Evolutionary conservation across 1,140 invertebrate species (phyloP).

Genomic region (Drosophila tropicalis): DNA sequence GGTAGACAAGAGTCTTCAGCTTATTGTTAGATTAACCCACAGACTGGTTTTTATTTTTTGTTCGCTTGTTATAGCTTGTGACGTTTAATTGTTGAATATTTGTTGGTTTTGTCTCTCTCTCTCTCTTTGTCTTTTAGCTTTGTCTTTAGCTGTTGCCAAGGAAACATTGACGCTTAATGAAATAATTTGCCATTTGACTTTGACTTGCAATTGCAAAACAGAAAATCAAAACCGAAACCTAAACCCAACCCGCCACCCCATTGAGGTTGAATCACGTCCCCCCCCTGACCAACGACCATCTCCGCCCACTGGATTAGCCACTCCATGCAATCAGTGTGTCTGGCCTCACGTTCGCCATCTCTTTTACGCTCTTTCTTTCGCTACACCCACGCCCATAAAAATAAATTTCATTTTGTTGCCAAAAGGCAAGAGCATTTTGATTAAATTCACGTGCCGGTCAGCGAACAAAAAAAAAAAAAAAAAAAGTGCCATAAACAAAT

Average conservation of each 20-base stretch:
- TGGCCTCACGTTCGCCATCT: slow-evolving; percentile 13
- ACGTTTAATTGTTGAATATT: slow-evolving; percentile 17
- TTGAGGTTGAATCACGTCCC: background rate
- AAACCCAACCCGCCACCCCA: slow-evolving; percentile 30
- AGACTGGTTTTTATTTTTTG: background rate
- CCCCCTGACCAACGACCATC: background rate
- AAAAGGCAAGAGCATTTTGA: slow-evolving; percentile 40
- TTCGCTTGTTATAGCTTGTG: background rate
- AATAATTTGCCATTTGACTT: slow-evolving; percentile 46
- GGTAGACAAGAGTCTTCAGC: background rate
- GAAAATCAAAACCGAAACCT: slow-evolving; percentile 16
- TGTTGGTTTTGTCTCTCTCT: slow-evolving; percentile 33
- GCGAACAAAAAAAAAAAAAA: background rate
- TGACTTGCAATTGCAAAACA: slow-evolving; percentile 30
- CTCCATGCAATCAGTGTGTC: slow-evolving; percentile 1
- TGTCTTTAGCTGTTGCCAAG: slow-evolving; percentile 58
- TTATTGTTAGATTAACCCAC: background rate
- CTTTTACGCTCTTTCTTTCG: slow-evolving; percentile 4
- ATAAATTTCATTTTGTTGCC: slow-evolving; percentile 20
- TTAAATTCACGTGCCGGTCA: slow-evolving; percentile 52
- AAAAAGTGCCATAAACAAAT: background rate
- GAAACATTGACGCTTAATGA: slow-evolving; percentile 42
- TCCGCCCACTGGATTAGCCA: background rate
- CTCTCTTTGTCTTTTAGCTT: slow-evolving; percentile 38
- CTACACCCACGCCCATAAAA: slow-evolving; percentile 35